Evolutionary conservation across 2,888 invertebrate genomes (phyloP).

Genomic region (Lamproptera curius): DNA sequence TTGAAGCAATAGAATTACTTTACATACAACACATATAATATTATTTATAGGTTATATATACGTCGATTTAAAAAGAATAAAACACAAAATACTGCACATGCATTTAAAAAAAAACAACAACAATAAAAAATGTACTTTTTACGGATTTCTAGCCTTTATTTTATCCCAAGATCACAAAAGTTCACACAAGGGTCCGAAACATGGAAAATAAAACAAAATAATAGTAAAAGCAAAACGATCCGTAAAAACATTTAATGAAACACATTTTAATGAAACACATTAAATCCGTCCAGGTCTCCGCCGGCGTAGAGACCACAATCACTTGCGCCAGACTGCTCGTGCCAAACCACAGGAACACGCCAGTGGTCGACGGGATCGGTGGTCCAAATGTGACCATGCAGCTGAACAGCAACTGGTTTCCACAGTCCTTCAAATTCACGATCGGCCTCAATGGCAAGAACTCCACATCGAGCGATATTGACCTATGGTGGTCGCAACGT

Average conservation of each 20-base stretch:
- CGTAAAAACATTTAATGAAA: slow-evolving; percentile 34
- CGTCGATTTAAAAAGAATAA: no score
- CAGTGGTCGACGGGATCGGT: slow-evolving; percentile 48
- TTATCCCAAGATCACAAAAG: background rate
- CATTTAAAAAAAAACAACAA: no score
- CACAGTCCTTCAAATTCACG: slow-evolving; percentile 46
- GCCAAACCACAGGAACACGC: slow-evolving; percentile 46
- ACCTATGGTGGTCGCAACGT: slow-evolving; percentile 41
- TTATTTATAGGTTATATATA: no score
- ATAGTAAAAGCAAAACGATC: no score
- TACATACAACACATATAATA: no score
- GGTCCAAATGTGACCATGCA: slow-evolving; percentile 53
- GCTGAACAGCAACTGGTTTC: slow-evolving; percentile 52
- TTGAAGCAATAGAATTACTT: no score
- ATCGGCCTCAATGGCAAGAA: slow-evolving; percentile 51
- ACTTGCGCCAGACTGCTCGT: slow-evolving; percentile 49
- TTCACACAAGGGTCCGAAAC: background rate
- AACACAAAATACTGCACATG: no score
- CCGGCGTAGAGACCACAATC: slow-evolving; percentile 56
- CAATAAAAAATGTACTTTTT: no score
- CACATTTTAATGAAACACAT: no score
- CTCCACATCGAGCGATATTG: slow-evolving; percentile 33
- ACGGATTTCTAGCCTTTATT: no score
- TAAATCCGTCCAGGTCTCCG: slow-evolving; percentile 57
- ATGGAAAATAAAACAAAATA: background rate